A percentile compares a stretch with the other conserved stretches of the same genome.
Conservation (phyloP, 2,797 vertebrate species). For the Macropodus opercularis region DNA sequence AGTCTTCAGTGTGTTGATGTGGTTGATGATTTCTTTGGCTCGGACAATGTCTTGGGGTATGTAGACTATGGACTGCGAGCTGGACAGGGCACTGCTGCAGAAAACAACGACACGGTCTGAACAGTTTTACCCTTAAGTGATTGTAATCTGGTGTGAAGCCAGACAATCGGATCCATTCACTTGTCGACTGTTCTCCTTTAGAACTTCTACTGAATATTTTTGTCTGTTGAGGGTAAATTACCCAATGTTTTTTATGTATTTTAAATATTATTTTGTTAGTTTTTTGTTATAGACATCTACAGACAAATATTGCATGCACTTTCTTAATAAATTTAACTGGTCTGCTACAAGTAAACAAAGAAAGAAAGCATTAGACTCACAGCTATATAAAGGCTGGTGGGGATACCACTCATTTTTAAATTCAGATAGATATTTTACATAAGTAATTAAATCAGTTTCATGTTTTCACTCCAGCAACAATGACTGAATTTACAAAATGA, state of each 20-base stretch:
- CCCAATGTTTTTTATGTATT: background rate
- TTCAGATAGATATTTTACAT: constrained; percentile 1
- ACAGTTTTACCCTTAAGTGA: background rate
- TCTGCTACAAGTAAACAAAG: constrained; percentile 15
- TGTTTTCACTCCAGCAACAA: background rate
- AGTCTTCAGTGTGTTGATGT: constrained; percentile 97
- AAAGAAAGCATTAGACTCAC: constrained; percentile 20
- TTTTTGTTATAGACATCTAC: constrained; percentile 1
- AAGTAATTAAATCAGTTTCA: background rate
- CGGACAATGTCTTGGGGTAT: constrained; percentile 92
- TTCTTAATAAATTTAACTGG: constrained; percentile 4
- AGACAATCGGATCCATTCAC: constrained; percentile 3
- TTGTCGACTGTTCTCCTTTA: background rate
- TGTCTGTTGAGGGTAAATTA: background rate
- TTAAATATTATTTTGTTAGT: background rate
- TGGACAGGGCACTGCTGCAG: constrained; percentile 85
- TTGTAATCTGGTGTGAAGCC: constrained; percentile 1
- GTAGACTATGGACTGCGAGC: constrained; percentile 94
- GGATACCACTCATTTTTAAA: constrained; percentile 33
- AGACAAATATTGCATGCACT: constrained; percentile 58
- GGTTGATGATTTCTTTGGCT: constrained; percentile 97
- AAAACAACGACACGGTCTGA: constrained; percentile 1
- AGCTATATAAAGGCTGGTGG: background rate
- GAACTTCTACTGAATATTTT: background rate
- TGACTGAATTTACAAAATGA: constrained; percentile 44